Evolutionary conservation across 2,888 invertebrate species (phyloP), one percentile per base, ranked within the genome.

Genomic region (Sesamia inferens): DNA sequence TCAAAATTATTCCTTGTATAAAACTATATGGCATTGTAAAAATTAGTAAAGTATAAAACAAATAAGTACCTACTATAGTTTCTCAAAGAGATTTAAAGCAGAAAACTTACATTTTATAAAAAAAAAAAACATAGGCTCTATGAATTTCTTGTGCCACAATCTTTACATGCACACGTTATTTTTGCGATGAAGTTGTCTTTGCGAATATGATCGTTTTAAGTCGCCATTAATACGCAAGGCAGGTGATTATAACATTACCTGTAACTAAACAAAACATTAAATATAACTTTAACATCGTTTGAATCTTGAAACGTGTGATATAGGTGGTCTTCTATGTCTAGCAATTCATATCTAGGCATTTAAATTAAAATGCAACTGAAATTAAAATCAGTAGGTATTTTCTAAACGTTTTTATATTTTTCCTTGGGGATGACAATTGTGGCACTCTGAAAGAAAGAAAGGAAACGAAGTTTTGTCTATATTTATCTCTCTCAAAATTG

Each of bases 101-200:
- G 6, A 47, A 47, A 11, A 47, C 14, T 13, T 14, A 47, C 13
- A 47, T 13, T 10, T 2, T n/a, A n/a, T n/a, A n/a, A n/a, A 22
- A 22, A 68, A 19, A 51, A 67, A 54, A 16, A 44, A 7, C 16
- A 0, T 3, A 19, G 19, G 70, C 10, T 14, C 82, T 14, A 78
- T 11, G 7, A 8, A 22, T 10, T n/a, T 8, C 5, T 19, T 81
- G 68, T 81, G n/a, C 31, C 22, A 24, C 22, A 68, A 82, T 61
- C 22, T 82, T 67, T 61, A 54, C 71, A 51, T 64, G 55, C 68
- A 57, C 44, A 82, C 82, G 54, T 61, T 65, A 81, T 81, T 82
- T 81, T 81, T 64, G 82, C 82, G 82, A 81, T 75, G 68, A 74
- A 42, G 31, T 64, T 70, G 80, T 81, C 68, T 70, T 57, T 74